phyloP scores from a whole-genome alignment of 2,113 vertebrate genomes.

The Eulacestoma nigropectus region DNA sequence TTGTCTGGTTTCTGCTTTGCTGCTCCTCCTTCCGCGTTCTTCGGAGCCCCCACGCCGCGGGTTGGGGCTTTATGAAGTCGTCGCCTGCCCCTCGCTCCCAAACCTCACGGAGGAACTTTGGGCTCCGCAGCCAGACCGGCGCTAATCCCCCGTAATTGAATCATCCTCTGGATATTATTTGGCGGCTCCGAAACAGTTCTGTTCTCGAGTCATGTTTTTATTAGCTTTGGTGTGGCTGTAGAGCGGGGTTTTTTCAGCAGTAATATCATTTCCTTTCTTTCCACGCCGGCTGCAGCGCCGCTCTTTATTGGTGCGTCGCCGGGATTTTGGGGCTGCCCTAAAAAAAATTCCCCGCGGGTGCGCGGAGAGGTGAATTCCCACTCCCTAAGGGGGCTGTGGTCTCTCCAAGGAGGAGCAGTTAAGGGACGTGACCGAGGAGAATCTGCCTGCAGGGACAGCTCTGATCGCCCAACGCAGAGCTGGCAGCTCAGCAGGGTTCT shows the following conservation, averaged over 20 bases:
- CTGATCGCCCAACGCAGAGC: accelerated
- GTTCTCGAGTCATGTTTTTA: slow-evolving; percentile 13
- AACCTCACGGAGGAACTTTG: neutral
- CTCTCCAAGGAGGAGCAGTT: neutral
- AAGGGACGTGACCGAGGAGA: neutral
- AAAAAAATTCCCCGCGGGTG: accelerated
- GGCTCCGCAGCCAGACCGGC: neutral
- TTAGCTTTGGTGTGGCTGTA: neutral
- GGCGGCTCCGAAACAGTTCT: neutral
- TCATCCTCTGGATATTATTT: slow-evolving; percentile 13
- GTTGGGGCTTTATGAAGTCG: neutral
- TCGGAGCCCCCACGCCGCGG: neutral
- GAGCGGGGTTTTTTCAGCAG: neutral
- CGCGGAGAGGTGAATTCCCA: accelerated
- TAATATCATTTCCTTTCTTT: neutral
- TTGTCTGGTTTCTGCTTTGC: neutral
- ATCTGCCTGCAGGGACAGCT: neutral
- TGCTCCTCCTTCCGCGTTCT: neutral
- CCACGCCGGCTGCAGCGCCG: neutral
- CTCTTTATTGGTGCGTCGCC: neutral
- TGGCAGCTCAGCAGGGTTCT: accelerated
- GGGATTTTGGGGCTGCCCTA: neutral
- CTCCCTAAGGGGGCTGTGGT: accelerated
- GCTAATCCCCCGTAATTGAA: slow-evolving; percentile 58
- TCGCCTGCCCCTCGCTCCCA: neutral